A percentile compares a stretch with the other conserved stretches of the same genome.
phyloP scores from a whole-genome alignment of 2,888 invertebrate species.

The Syritta pipiens region DNA sequence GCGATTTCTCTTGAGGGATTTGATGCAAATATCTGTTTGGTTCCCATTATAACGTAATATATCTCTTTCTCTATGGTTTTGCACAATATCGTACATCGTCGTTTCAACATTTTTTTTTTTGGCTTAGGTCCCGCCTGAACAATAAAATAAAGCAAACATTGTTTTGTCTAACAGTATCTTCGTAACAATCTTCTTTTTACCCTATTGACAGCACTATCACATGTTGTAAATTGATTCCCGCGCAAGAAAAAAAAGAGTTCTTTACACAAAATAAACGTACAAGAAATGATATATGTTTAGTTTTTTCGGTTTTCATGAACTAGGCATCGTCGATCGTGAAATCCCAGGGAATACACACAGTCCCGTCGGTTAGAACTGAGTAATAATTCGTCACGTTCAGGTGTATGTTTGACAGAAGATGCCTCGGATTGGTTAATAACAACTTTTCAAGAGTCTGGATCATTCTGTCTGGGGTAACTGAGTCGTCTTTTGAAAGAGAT shows the following conservation, averaged over 20 bases:
- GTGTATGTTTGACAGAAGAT: slow-evolving; percentile 83
- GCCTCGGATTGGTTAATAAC: slow-evolving; percentile 77
- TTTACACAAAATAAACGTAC: not conserved
- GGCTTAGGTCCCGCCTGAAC: not conserved
- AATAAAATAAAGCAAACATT: not conserved
- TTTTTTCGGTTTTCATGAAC: not conserved
- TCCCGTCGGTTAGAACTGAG: slow-evolving; percentile 93
- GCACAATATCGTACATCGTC: not conserved
- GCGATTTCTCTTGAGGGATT: no score
- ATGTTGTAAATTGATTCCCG: slow-evolving; percentile 15
- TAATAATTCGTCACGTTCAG: slow-evolving; percentile 94
- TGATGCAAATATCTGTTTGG: no score
- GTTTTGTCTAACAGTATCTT: not conserved
- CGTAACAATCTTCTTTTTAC: not conserved
- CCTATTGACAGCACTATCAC: slow-evolving; percentile 38
- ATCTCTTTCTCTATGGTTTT: no score
- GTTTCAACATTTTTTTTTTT: not conserved
- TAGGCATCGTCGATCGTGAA: slow-evolving; percentile 76
- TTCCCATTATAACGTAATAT: no score
- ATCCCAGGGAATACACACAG: slow-evolving; percentile 96
- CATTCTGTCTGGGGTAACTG: slow-evolving; percentile 93
- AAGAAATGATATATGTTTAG: not conserved
- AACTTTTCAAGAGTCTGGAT: slow-evolving; percentile 89
- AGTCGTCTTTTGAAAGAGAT: slow-evolving; percentile 92
- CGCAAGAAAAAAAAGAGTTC: not conserved